These are phyloP conservation scores for Pipra filicauda DNA, from an alignment of 2,113 vertebrate genomes.

Conservation along the genomic window DNA sequence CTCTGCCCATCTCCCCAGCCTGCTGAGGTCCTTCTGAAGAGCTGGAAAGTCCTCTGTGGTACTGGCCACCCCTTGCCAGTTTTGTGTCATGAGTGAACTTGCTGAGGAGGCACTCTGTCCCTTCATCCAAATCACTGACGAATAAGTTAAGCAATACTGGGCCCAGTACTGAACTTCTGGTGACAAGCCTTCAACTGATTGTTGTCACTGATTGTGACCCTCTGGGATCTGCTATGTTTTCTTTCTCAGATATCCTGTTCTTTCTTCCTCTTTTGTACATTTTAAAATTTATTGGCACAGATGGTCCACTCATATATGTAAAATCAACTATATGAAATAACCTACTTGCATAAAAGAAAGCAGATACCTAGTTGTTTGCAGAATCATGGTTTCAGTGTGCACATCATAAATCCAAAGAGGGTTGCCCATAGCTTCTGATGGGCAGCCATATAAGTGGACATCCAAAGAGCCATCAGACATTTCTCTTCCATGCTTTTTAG, in stretches of 20 bases:
- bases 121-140: background rate
- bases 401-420: background rate
- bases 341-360: background rate
- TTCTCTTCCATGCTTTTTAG: background rate
- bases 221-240: background rate
- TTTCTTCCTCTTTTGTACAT: background rate
- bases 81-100: background rate
- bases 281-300: background rate
- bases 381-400: background rate
- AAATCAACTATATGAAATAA: background rate
- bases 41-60: background rate
- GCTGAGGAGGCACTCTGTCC: background rate
- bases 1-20: background rate
- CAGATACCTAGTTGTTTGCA: background rate
- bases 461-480: background rate
- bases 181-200: background rate
- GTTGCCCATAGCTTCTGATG: background rate
- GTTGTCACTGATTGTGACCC: background rate
- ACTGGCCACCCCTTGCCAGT: background rate
- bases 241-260: background rate
- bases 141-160: background rate
- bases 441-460: background rate
- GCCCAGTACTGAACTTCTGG: no score
- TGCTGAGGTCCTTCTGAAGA: background rate
- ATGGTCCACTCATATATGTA: background rate